phyloP scores from a whole-genome alignment of 1,140 invertebrate species.

The Drosophila orosa region DNA sequence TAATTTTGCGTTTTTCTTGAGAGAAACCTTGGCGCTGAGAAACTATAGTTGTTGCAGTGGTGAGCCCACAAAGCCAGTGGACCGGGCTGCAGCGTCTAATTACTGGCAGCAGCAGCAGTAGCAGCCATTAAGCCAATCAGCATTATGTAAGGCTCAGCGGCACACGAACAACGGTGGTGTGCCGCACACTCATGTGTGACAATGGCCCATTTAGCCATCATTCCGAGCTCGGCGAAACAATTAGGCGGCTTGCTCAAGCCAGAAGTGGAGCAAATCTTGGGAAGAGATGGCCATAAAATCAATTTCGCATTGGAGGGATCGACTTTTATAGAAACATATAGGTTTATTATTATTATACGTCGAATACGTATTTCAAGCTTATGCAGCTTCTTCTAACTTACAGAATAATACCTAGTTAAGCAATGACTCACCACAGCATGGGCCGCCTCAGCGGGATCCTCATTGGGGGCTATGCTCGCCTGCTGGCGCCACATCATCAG shows the following conservation, averaged over 20 bases:
- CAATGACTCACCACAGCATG: constrained; percentile 67
- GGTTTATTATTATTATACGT: too few relatives aligned
- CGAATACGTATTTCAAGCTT: too few relatives aligned
- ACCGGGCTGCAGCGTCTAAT: constrained; percentile 38
- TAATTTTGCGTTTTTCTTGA: constrained; percentile 6
- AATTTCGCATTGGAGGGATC: background rate
- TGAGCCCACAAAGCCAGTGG: constrained; percentile 37
- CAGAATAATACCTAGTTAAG: background rate
- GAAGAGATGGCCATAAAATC: background rate
- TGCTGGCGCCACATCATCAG: constrained; percentile 80
- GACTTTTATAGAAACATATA: too few relatives aligned
- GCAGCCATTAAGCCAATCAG: constrained; percentile 43
- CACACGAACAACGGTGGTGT: constrained; percentile 28
- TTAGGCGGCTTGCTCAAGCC: background rate
- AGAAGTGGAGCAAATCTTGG: background rate
- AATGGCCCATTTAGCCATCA: constrained; percentile 51
- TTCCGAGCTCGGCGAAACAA: constrained; percentile 1
- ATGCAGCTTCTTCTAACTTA: too few relatives aligned
- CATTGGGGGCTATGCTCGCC: constrained; percentile 17
- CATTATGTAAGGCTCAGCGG: constrained; percentile 49
- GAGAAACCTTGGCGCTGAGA: constrained; percentile 13
- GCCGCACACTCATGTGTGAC: constrained; percentile 28
- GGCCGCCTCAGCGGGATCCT: constrained; percentile 61
- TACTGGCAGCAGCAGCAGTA: constrained; percentile 24
- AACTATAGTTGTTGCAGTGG: constrained; percentile 14